A percentile compares a stretch with the other conserved stretches of the same genome.
Evolutionary conservation across 2,113 vertebrate genomes (phyloP).

Genomic region (Shinisaurus crocodilurus): DNA sequence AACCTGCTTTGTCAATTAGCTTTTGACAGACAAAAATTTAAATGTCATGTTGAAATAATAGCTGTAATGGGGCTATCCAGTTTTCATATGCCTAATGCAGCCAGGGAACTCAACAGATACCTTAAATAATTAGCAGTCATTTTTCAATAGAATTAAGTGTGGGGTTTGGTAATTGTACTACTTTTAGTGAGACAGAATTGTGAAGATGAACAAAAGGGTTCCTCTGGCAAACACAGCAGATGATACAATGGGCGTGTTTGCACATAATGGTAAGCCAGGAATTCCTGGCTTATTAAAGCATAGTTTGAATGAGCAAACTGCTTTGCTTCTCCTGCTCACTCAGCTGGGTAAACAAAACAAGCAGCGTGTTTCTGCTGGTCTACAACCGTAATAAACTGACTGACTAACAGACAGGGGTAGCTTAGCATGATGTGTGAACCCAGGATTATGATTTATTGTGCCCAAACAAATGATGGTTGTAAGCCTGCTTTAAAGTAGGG

Average conservation of each 20-base stretch:
- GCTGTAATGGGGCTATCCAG: conserved; percentile 67
- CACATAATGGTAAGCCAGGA: neutral
- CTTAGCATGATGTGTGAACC: neutral
- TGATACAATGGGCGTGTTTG: conserved; percentile 23
- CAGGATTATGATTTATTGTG: neutral
- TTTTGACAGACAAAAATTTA: conserved; percentile 68
- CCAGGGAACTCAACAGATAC: conserved; percentile 51
- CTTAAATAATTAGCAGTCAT: conserved; percentile 62
- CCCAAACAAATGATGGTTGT: too few relatives aligned
- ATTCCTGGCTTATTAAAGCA: neutral
- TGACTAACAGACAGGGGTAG: neutral
- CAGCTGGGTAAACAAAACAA: too few relatives aligned
- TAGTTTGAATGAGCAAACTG: too few relatives aligned
- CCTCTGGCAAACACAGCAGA: conserved; percentile 52
- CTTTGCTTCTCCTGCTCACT: too few relatives aligned
- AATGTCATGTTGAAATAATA: conserved; percentile 67
- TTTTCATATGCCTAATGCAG: conserved; percentile 34
- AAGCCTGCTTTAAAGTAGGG: too few relatives aligned
- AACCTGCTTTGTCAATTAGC: conserved; percentile 63
- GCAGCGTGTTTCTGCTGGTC: too few relatives aligned
- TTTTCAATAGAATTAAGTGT: conserved; percentile 71
- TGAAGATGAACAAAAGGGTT: conserved; percentile 55
- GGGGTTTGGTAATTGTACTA: conserved; percentile 64
- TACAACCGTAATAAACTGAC: too few relatives aligned
- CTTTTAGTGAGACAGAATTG: conserved; percentile 66